Base-by-base conservation (phyloP, 2,797 vertebrate genomes). In the Falco peregrinus region DNA sequence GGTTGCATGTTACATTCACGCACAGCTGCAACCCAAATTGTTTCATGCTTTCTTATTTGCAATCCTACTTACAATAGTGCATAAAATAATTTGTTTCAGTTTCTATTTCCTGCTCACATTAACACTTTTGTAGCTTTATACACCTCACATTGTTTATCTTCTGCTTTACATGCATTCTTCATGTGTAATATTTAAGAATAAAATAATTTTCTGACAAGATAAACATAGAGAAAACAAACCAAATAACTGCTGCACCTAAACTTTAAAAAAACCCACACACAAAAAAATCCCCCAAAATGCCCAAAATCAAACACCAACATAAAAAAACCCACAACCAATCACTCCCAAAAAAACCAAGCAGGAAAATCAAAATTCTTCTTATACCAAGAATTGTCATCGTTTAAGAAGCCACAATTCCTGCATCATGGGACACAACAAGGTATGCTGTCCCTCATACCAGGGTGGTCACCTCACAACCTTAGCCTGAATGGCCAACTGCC, bases 1-100 rank as follows among this genome's bases (percentile, higher is more conserved):
- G 20, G 16, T 16, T 59, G 21, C 1, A 0, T 56, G 25, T 53
- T 75, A 48, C 20, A 53, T 15, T 61, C 13, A 59, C 0, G 0
- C 25, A 83, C 22, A 50, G 59, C 24, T 35, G 43, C 57, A 67
- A 91, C 9, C 13, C 33, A 63, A 59, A 71, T 63, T 53, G 63
- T 45, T 53, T 85, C 29, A 35, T 54, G 33, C 28, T 73, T 84
- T 80, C 35, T 68, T 47, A 74, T 24, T 53, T 53, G 51, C 33
- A 85, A 33, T 26, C 39, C 33, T 53, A 28, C 5, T 31, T 64
- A 35, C 5, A 37, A 35, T 45, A 35, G 21, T 18, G 20, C 5
- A 50, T 41, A 73, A 83, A 75, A 57, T 26, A n/a, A 61, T 67
- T 59, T 63, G 5, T 39, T 84, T 57, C 63, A 17, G 5, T 48